A percentile compares a stretch with the other conserved stretches of the same genome.
Conservation (phyloP, 2,888 invertebrate genomes). For the Ypsolopha scabrella region DNA sequence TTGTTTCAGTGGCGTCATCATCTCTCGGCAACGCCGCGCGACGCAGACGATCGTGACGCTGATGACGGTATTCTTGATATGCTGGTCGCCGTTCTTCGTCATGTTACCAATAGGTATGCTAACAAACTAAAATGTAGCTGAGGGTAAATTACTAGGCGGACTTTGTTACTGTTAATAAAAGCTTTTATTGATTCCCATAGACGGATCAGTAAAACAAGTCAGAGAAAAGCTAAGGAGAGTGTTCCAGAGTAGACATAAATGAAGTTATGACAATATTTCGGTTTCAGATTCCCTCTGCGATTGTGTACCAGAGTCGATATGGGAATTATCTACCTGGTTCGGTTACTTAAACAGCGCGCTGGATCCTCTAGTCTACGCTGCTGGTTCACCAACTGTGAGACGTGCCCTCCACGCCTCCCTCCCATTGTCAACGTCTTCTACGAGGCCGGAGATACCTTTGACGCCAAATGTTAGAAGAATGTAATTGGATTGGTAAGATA, state of each 20-base stretch:
- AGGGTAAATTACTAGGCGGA: too few relatives aligned
- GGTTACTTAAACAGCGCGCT: conserved; percentile 77
- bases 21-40: conserved; percentile 70
- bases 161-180: too few relatives aligned
- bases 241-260: too few relatives aligned
- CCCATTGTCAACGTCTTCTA: neutral
- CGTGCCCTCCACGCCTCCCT: conserved; percentile 30
- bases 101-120: conserved; percentile 35
- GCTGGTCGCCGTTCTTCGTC: conserved; percentile 79
- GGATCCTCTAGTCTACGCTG: conserved; percentile 77
- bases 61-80: conserved; percentile 74
- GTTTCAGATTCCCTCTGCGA: conserved; percentile 51
- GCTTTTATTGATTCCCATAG: too few relatives aligned
- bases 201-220: too few relatives aligned
- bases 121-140: too few relatives aligned
- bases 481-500: neutral
- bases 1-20: conserved; percentile 23
- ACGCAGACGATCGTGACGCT: conserved; percentile 75
- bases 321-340: conserved; percentile 76
- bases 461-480: conserved; percentile 14
- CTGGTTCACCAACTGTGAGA: conserved; percentile 49
- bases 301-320: conserved; percentile 64
- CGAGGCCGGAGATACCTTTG: conserved; percentile 23
- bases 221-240: too few relatives aligned
- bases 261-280: too few relatives aligned